Evolutionary conservation across 2,888 invertebrate genomes (phyloP).

Genomic region (Apamea epomidion): DNA sequence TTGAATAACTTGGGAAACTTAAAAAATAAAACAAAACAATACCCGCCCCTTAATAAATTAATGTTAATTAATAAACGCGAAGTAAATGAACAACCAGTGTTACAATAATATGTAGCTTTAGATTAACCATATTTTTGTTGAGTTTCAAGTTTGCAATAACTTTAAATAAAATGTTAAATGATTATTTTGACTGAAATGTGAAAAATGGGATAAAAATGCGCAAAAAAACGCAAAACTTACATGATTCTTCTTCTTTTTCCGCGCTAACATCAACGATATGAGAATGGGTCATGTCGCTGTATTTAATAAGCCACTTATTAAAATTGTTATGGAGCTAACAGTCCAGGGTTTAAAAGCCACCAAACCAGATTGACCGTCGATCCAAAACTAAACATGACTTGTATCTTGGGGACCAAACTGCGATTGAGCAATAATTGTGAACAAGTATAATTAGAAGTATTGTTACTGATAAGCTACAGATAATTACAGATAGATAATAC

Average conservation of each 20-base stretch:
- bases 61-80: no score
- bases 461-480: slow-evolving; percentile 38
- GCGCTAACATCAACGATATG: not conserved
- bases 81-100: no score
- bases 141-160: no score
- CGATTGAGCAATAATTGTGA: slow-evolving; percentile 24
- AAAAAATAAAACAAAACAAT: no score
- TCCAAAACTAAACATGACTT: slow-evolving; percentile 12
- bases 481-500: slow-evolving; percentile 20
- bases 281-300: slow-evolving; percentile 11
- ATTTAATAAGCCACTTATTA: not conserved
- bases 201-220: not conserved
- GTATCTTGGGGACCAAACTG: slow-evolving; percentile 4
- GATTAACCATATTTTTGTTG: no score
- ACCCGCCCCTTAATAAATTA: no score
- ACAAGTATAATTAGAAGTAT: slow-evolving; percentile 31
- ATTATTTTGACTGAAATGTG: not conserved
- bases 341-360: not conserved
- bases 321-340: not conserved
- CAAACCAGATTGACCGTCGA: not conserved
- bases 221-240: not conserved
- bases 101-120: no score
- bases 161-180: not conserved
- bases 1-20: no score
- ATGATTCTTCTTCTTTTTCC: not conserved